These are phyloP conservation scores for Drosophila borealis DNA, from an alignment of 2,888 invertebrate genomes.

Conservation along the genomic window DNA sequence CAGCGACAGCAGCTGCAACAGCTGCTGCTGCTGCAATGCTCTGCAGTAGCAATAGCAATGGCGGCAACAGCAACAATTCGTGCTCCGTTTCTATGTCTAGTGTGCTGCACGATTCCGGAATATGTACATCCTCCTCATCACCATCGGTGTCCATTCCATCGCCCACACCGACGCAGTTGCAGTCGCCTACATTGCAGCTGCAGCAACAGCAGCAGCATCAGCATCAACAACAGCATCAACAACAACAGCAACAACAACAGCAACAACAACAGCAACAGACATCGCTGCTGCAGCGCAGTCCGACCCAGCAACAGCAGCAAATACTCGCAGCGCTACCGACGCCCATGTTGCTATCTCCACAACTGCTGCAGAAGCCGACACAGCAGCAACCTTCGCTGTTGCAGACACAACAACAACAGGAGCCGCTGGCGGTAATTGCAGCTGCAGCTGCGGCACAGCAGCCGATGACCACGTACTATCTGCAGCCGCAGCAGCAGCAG, in stretches of 20 bases:
- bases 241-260: conserved; percentile 63
- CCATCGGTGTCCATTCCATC: conserved; percentile 84
- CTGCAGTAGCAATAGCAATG: conserved; percentile 66
- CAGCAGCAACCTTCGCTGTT: conserved; percentile 45
- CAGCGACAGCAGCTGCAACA: conserved; percentile 30
- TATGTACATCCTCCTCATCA: conserved; percentile 84
- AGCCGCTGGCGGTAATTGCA: conserved; percentile 58
- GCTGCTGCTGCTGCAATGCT: conserved; percentile 47
- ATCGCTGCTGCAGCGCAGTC: conserved; percentile 65
- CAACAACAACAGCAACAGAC: conserved; percentile 52
- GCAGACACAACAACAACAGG: conserved; percentile 49
- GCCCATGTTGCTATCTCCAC: conserved; percentile 74
- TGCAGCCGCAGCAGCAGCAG: conserved; percentile 36
- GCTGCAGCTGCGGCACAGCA: conserved; percentile 57
- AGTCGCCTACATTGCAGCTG: conserved; percentile 80
- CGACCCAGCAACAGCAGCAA: conserved; percentile 70
- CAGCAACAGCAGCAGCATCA: conserved; percentile 55
- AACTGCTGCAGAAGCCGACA: conserved; percentile 52
- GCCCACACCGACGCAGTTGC: conserved; percentile 79
- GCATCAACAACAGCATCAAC: conserved; percentile 53
- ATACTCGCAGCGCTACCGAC: conserved; percentile 71
- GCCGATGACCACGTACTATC: conserved; percentile 51
- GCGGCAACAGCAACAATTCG: conserved; percentile 76
- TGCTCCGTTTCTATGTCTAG: conserved; percentile 81
- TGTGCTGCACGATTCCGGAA: conserved; percentile 83